These are phyloP conservation scores for Probaryconus sp. DNA, from an alignment of 1,140 invertebrate genomes.

Conservation along the genomic window DNA sequence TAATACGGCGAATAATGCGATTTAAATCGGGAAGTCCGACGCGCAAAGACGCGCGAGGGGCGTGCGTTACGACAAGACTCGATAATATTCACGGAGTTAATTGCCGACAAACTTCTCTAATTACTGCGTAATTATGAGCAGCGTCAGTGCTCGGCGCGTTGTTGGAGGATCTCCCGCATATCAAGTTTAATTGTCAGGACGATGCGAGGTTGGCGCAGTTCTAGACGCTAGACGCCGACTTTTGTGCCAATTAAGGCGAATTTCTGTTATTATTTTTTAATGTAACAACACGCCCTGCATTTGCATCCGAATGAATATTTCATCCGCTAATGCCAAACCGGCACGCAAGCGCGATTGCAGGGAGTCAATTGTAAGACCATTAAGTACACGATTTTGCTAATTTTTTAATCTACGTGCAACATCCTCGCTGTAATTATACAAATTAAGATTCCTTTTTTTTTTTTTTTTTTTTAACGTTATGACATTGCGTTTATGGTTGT, in stretches of 20 bases:
- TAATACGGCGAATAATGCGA: not conserved
- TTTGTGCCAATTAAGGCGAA: conserved; percentile 74
- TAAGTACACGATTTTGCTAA: conserved; percentile 36
- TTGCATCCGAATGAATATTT: conserved; percentile 74
- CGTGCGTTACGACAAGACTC: conserved; percentile 5
- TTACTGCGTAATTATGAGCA: conserved; percentile 72
- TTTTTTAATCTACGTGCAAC: conserved; percentile 54
- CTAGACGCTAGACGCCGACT: conserved; percentile 41
- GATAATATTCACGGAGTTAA: conserved; percentile 71
- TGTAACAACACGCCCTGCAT: conserved; percentile 65
- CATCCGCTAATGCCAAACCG: conserved; percentile 6
- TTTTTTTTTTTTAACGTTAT: too few relatives aligned
- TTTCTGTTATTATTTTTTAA: conserved; percentile 75
- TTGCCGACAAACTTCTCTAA: conserved; percentile 76
- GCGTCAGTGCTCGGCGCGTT: conserved; percentile 17
- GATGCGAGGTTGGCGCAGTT: conserved; percentile 12
- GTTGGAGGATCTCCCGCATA: conserved; percentile 63
- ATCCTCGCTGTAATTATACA: conserved; percentile 1
- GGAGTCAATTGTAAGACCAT: conserved; percentile 28
- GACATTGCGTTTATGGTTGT: too few relatives aligned
- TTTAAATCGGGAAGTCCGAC: not conserved
- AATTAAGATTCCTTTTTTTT: conserved; percentile 22
- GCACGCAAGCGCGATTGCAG: conserved; percentile 31
- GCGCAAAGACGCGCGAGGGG: conserved; percentile 1
- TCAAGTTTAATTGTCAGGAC: conserved; percentile 57